Conservation (phyloP, 2,797 vertebrate genomes). For the Gymnoscopelus microlampas region DNA sequence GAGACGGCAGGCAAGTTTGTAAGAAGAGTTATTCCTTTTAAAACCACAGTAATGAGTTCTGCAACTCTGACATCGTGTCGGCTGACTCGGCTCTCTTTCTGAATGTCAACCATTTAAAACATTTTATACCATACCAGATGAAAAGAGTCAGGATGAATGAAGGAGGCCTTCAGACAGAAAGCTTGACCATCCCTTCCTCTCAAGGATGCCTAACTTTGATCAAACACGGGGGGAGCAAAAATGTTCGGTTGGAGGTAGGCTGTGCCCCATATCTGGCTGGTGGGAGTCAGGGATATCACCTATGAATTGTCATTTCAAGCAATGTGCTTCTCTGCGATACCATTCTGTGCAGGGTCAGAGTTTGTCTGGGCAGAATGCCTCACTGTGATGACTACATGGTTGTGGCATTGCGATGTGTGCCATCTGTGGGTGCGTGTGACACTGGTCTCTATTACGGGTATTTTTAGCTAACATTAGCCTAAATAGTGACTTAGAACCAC, state of each 20-base stretch:
- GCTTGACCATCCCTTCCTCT: constrained; percentile 39
- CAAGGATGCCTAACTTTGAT: not conserved
- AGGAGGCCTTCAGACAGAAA: constrained; percentile 16
- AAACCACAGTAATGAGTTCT: no score
- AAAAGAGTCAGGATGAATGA: constrained; percentile 15
- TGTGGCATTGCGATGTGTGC: constrained; percentile 2
- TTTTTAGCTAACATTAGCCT: constrained; percentile 10
- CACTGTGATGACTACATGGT: not conserved
- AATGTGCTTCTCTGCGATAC: constrained; percentile 12
- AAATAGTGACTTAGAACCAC: no score
- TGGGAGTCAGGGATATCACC: constrained; percentile 9
- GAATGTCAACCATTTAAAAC: no score
- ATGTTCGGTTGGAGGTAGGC: not conserved
- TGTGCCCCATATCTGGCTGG: not conserved
- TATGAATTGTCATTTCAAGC: constrained; percentile 18
- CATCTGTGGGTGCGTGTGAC: constrained; percentile 3
- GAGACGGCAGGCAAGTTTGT: no score
- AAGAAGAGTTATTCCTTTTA: no score
- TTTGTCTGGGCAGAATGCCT: constrained; percentile 17
- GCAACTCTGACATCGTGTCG: no score
- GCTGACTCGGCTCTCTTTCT: no score
- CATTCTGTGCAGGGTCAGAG: not conserved
- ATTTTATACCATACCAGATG: not conserved
- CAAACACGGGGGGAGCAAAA: constrained; percentile 41
- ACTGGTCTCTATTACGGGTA: constrained; percentile 5